Evolutionary conservation across 2,113 vertebrate species (phyloP).

Genomic region (Suricata suricatta): DNA sequence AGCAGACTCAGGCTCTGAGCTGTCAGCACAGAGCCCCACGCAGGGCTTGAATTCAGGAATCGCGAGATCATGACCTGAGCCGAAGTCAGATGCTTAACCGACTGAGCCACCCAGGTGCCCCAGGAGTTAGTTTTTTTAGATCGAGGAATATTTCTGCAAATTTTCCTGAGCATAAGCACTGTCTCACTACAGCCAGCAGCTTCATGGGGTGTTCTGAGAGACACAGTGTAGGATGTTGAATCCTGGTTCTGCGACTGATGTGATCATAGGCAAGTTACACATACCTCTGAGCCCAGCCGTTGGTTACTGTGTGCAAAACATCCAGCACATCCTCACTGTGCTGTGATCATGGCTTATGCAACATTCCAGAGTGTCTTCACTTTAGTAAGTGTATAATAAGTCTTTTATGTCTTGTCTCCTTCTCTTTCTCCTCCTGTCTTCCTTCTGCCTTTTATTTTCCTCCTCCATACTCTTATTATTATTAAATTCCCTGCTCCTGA

Average conservation of each 20-base stretch:
- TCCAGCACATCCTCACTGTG: not conserved
- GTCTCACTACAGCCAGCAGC: not conserved
- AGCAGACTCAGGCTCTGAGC: no score
- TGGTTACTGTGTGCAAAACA: not conserved
- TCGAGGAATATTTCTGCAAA: not conserved
- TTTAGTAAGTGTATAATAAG: not conserved
- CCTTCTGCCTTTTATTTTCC: not conserved
- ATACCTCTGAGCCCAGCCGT: not conserved
- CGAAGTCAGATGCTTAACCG: no score
- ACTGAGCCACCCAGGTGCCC: no score
- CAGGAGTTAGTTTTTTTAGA: not conserved
- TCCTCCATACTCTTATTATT: not conserved
- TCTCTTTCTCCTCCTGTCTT: not conserved
- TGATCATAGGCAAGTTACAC: not conserved
- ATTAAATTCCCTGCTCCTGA: not conserved
- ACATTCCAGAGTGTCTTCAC: not conserved
- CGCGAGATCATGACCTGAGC: no score
- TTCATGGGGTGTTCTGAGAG: not conserved
- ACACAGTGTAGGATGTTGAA: not conserved
- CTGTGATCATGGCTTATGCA: not conserved
- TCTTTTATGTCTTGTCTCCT: not conserved
- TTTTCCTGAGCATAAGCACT: not conserved
- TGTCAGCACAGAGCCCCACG: no score
- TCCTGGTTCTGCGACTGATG: not conserved
- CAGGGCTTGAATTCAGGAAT: no score